Conservation (phyloP, 2,797 vertebrate species). For the Ctenosaura bakeri region DNA sequence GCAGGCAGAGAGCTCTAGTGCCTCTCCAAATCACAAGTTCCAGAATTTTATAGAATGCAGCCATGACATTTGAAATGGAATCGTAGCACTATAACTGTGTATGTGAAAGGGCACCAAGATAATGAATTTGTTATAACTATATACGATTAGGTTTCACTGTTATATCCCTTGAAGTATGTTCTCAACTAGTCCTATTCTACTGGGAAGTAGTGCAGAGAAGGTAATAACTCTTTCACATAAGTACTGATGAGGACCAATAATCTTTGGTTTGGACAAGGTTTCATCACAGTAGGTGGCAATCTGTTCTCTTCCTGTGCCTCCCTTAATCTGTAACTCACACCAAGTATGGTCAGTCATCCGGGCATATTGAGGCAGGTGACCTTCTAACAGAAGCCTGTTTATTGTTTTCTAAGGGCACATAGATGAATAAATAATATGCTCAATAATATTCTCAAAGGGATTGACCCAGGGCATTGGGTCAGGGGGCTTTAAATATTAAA, state of each 20-base stretch:
- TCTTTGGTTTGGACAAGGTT: neutral
- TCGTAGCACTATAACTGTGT: too few species aligned
- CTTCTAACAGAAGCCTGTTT: neutral
- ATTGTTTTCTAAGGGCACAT: slow-evolving; percentile 4
- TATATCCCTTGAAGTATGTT: neutral
- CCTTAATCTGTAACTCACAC: neutral
- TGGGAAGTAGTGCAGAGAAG: neutral
- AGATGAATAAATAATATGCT: slow-evolving; percentile 56
- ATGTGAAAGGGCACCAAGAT: too few species aligned
- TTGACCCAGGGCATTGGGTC: too few species aligned
- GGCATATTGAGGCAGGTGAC: neutral
- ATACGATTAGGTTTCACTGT: too few species aligned
- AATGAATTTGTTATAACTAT: too few species aligned
- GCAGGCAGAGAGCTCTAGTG: too few species aligned
- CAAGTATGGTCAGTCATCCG: neutral
- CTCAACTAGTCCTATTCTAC: neutral
- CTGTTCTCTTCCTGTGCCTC: neutral
- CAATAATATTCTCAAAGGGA: slow-evolving; percentile 17
- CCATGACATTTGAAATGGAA: too few species aligned
- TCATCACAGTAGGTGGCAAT: neutral
- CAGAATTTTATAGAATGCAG: too few species aligned
- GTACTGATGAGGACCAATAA: neutral
- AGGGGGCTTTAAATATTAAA: neutral
- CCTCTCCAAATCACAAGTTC: too few species aligned
- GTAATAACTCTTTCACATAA: neutral